Evolutionary conservation across 2,888 invertebrate species (phyloP), one percentile per base, ranked within the genome.

Genomic region (Diarsia mendica): DNA sequence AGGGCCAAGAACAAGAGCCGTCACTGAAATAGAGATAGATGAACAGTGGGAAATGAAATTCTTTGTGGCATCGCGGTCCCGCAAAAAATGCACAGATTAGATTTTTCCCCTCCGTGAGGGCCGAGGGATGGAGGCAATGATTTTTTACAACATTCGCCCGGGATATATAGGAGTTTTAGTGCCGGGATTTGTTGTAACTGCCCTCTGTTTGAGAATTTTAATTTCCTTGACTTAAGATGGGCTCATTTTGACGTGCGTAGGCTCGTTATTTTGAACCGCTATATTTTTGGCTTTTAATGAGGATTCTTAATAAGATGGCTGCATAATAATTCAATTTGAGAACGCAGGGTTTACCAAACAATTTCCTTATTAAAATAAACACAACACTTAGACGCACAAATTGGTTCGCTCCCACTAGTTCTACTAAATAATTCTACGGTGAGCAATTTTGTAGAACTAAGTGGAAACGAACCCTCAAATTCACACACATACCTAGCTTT

Each of bases 11-110:
- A 96, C 96, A 96, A 96, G 96, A 94, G 96, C 94, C 95, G 96
- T 96, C 96, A 96, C 94, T 96, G 96, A 95, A 96, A 96, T 96
- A 96, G 96, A 96, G 96, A 96, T 96, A 96, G 96, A 96, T 96
- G 96, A 96, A 96, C 96, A 96, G 96, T 96, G 96, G 96, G 96
- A 96, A 96, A 96, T 96, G 96, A 96, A 96, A 96, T 96, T 96
- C 96, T 96, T 96, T 96, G 96, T 96, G 96, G 96, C 95, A 95
- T 96, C 96, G 96, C 96, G 96, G 96, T 95, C 96, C 95, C 96
- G 96, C 96, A 96, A 96, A 96, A 96, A 96, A 96, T 96, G 96
- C 96, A 95, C 96, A 96, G 96, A 96, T 96, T 96, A 96, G 96
- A 96, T 96, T 96, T 91, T 96, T 96, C 96, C 96, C 96, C 94